These are phyloP conservation scores for Drosophila elegans DNA, from an alignment of 1,140 invertebrate species.

Conservation along the genomic window DNA sequence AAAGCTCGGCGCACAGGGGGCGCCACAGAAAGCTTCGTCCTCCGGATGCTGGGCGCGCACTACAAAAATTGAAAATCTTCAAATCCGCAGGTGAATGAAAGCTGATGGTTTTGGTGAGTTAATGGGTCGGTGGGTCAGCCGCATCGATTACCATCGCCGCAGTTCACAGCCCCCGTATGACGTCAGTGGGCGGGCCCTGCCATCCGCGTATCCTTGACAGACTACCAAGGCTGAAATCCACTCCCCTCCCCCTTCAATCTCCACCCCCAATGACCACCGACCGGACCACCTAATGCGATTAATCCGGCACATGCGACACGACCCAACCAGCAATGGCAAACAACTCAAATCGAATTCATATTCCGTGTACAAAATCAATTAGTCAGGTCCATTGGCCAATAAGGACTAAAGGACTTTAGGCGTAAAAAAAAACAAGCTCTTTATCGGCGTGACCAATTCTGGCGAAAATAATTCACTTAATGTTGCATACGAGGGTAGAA, in stretches of 20 bases:
- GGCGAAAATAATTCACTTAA: not conserved
- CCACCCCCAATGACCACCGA: not conserved
- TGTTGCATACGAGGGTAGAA: not conserved
- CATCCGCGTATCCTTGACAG: conserved; percentile 11
- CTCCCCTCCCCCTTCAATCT: not conserved
- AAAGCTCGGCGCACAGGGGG: conserved; percentile 28
- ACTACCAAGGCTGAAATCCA: conserved; percentile 34
- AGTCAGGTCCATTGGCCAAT: conserved; percentile 39
- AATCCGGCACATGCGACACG: conserved; percentile 17
- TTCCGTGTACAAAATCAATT: conserved; percentile 46
- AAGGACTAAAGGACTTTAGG: not conserved
- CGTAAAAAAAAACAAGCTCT: not conserved
- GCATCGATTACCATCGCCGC: conserved; percentile 4
- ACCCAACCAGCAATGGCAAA: conserved; percentile 12
- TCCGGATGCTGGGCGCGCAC: conserved; percentile 47
- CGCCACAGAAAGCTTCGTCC: conserved; percentile 36
- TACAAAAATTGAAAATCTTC: not conserved
- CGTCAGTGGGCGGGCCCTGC: conserved; percentile 8
- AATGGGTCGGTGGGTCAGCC: conserved; percentile 8
- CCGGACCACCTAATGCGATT: conserved; percentile 1
- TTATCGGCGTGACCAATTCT: not conserved
- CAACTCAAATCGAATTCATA: conserved; percentile 42
- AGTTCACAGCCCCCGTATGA: conserved; percentile 24
- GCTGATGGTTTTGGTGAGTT: conserved; percentile 7
- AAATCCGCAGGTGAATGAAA: conserved; percentile 4